phyloP scores from a whole-genome alignment of 2,797 vertebrate species.

The Poecilia velifera region DNA sequence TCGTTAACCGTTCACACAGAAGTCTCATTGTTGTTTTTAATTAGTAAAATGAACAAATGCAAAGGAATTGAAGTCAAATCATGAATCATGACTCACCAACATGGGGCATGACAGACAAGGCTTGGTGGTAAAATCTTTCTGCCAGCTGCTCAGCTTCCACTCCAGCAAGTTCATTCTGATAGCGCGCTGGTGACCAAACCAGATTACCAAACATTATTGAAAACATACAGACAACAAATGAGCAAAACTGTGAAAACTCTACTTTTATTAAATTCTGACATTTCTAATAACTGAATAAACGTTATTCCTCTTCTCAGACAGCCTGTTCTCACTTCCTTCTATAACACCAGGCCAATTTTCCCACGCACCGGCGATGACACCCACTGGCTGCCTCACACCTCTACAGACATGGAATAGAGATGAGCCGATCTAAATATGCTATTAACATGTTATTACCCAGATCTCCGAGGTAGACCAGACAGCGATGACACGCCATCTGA shows the following conservation, averaged over 20 bases:
- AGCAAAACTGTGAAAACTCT: background rate
- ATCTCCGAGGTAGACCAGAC: slow-evolving; percentile 96
- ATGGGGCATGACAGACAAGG: slow-evolving; percentile 92
- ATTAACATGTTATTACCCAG: slow-evolving; percentile 84
- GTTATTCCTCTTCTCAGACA: background rate
- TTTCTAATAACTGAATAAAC: background rate
- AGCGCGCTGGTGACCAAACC: slow-evolving; percentile 84
- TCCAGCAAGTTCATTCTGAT: slow-evolving; percentile 96
- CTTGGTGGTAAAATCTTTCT: slow-evolving; percentile 96
- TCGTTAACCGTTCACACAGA: too few relatives aligned
- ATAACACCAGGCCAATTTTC: slow-evolving; percentile 15
- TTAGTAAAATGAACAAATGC: background rate
- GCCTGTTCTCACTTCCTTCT: slow-evolving; percentile 12
- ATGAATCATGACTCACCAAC: slow-evolving; percentile 86
- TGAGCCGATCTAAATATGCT: slow-evolving; percentile 22
- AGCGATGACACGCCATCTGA: slow-evolving; percentile 96
- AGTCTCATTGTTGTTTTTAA: too few relatives aligned
- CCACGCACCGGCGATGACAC: slow-evolving; percentile 41
- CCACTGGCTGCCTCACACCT: slow-evolving; percentile 42
- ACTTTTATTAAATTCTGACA: background rate
- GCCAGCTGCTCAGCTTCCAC: slow-evolving; percentile 95
- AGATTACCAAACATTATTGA: background rate
- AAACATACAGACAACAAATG: background rate
- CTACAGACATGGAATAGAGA: slow-evolving; percentile 7
- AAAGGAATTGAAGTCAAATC: background rate